Percentiles rank a stretch among this genome's conserved stretches.
Conservation (phyloP, 2,888 invertebrate genomes). For the Augiades crinisus region DNA sequence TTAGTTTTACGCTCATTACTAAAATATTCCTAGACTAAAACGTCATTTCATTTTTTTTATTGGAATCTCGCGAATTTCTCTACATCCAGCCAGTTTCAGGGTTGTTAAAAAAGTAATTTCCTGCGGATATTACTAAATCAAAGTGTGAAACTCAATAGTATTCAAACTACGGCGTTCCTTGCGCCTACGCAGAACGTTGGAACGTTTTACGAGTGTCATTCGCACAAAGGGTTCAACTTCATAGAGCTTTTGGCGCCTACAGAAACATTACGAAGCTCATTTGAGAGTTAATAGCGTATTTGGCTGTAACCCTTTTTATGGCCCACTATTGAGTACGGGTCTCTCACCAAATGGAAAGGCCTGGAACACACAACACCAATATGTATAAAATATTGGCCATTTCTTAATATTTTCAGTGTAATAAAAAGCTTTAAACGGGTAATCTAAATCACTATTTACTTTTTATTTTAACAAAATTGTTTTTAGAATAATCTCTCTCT, state of each 20-base stretch:
- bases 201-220: conserved; percentile 37
- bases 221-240: neutral
- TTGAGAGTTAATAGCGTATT: neutral
- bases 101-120: conserved; percentile 48
- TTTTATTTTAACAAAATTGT: no score
- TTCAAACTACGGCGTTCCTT: conserved; percentile 29
- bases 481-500: no score
- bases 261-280: conserved; percentile 12
- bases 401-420: no score
- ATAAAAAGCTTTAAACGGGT: no score
- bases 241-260: neutral
- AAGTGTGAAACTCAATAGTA: conserved; percentile 31
- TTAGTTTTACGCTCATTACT: no score
- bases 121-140: conserved; percentile 44
- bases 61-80: neutral
- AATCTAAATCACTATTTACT: no score
- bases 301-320: no score
- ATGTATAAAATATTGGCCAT: no score
- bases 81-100: neutral
- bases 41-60: neutral
- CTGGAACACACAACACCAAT: no score
- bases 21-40: no score
- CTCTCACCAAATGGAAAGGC: no score
- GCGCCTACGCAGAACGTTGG: conserved; percentile 38
- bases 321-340: no score